These are phyloP conservation scores for Unio pictorum DNA, from an alignment of 2,888 invertebrate genomes.

Conservation along the genomic window DNA sequence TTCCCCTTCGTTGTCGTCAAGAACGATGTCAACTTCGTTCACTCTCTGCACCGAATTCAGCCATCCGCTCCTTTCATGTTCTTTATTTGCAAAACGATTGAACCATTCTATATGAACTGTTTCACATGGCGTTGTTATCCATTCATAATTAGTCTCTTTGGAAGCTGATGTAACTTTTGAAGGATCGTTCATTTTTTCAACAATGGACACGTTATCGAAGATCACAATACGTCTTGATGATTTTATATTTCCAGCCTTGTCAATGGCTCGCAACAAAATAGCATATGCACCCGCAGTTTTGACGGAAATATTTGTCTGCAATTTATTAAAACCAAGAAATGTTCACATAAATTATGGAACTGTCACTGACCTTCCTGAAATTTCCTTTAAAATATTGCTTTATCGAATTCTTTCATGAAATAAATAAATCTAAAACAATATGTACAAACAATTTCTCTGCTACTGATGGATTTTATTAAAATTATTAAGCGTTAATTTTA, in stretches of 20 bases:
- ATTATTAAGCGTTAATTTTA: too few species aligned
- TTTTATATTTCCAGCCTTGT: conserved; percentile 33
- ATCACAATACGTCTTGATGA: conserved; percentile 25
- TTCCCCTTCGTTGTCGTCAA: conserved; percentile 21
- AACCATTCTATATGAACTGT: conserved; percentile 21
- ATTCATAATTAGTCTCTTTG: conserved; percentile 11
- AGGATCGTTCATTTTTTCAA: conserved; percentile 6
- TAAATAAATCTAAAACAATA: too few species aligned
- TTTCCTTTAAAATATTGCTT: too few species aligned
- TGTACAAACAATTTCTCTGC: too few species aligned
- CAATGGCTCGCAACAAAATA: conserved; percentile 11
- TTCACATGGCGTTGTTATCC: conserved; percentile 21
- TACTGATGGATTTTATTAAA: too few species aligned
- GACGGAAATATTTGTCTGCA: too few species aligned
- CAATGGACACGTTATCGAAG: conserved; percentile 29
- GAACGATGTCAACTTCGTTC: conserved; percentile 7
- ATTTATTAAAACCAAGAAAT: too few species aligned
- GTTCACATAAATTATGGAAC: too few species aligned
- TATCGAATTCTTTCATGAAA: too few species aligned
- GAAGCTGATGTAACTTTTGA: conserved; percentile 13
- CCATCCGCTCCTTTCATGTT: conserved; percentile 23
- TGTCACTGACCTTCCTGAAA: too few species aligned
- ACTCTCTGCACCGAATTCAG: conserved; percentile 16
- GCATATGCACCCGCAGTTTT: too few species aligned
- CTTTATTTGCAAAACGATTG: conserved; percentile 24